Evolutionary conservation across 2,888 invertebrate genomes (phyloP).

Genomic region (Heliconius cydno): DNA sequence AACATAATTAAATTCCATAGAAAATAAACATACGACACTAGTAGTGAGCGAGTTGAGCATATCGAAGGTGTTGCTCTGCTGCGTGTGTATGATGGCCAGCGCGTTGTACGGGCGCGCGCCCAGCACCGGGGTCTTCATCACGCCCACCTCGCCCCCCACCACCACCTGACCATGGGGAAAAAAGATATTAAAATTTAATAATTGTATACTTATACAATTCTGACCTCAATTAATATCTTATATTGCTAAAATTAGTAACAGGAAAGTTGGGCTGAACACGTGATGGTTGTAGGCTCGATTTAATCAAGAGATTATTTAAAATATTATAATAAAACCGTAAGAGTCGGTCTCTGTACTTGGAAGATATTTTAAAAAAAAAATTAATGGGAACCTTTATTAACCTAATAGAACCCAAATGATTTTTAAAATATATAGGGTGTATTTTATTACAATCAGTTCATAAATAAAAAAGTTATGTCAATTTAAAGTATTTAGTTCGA

Average conservation of each 20-base stretch:
- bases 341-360: too few relatives aligned
- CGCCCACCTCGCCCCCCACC: conserved; percentile 74
- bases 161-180: conserved; percentile 63
- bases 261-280: neutral
- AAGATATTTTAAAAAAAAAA: too few relatives aligned
- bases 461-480: too few relatives aligned
- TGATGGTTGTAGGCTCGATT: neutral
- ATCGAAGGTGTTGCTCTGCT: conserved; percentile 80
- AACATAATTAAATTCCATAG: neutral
- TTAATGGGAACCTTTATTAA: too few relatives aligned
- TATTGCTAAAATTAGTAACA: neutral
- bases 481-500: too few relatives aligned
- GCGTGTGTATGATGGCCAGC: conserved; percentile 81
- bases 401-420: too few relatives aligned
- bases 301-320: too few relatives aligned
- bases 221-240: neutral
- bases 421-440: too few relatives aligned
- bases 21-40: conserved; percentile 70
- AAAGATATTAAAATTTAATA: conserved; percentile 13
- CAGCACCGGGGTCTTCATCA: conserved; percentile 75
- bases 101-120: conserved; percentile 78
- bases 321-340: too few relatives aligned
- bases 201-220: neutral
- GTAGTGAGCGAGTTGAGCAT: conserved; percentile 82
- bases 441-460: too few relatives aligned